A percentile compares a stretch with the other conserved stretches of the same genome.
Conservation (phyloP, 23 tunicate genomes). For the Halocynthia roretzi region DNA sequence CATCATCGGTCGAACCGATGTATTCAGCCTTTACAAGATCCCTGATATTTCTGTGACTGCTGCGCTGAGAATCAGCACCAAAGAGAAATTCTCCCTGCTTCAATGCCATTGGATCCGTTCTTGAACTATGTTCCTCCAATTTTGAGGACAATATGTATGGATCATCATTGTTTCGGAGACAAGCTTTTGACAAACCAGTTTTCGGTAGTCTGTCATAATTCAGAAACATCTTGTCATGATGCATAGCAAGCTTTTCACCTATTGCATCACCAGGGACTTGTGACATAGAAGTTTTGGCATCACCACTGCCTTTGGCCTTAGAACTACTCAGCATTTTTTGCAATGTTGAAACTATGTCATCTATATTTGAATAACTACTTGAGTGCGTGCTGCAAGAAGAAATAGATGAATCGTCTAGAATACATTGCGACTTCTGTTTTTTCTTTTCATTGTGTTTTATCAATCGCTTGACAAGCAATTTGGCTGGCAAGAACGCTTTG, state of each 20-base stretch:
- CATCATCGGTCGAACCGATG: slow-evolving; percentile 13
- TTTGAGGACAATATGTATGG: no score
- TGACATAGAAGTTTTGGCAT: neutral
- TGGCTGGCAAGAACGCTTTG: neutral
- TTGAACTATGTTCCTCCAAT: no score
- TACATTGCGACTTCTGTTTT: neutral
- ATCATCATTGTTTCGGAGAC: no score
- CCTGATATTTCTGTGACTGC: no score
- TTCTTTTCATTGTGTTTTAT: no score
- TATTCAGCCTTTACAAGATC: neutral
- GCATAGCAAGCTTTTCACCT: neutral
- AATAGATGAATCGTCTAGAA: slow-evolving; percentile 6
- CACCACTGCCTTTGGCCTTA: neutral
- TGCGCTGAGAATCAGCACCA: no score
- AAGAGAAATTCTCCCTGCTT: no score
- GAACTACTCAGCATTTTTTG: slow-evolving; percentile 16
- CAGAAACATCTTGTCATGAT: neutral
- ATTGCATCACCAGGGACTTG: neutral
- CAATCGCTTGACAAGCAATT: neutral
- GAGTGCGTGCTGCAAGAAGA: neutral
- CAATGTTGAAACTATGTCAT: slow-evolving; percentile 17
- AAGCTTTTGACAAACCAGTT: no score
- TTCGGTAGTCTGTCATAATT: neutral
- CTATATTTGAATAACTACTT: slow-evolving; percentile 18
- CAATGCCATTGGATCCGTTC: no score